Evolutionary conservation across 2,113 vertebrate species (phyloP).

Genomic region (Sinocyclocheilus grahami): DNA sequence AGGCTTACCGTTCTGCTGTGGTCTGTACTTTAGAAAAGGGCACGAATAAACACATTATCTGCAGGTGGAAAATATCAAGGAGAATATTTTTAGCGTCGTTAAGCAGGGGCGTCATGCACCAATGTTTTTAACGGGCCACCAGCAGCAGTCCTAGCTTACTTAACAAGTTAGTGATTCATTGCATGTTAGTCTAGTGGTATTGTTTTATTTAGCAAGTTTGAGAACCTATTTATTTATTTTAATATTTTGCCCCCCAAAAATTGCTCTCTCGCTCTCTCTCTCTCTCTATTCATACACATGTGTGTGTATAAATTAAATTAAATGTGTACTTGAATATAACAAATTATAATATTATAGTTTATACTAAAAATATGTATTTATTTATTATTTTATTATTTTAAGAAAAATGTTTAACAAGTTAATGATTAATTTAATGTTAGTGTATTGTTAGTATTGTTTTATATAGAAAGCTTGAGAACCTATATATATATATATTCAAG

Average conservation of each 20-base stretch:
- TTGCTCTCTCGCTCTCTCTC: no score
- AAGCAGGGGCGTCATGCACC: background rate
- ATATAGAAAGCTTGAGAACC: no score
- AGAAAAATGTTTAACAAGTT: no score
- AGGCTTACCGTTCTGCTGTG: background rate
- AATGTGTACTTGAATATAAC: no score
- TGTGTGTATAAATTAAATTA: no score
- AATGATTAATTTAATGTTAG: no score
- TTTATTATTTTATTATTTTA: no score
- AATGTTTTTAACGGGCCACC: background rate
- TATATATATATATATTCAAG: no score
- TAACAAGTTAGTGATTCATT: background rate
- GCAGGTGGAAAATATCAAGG: conserved; percentile 19
- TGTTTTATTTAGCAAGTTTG: background rate
- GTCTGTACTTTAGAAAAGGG: background rate
- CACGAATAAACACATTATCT: conserved; percentile 5
- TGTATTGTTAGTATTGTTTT: no score
- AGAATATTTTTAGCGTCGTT: background rate
- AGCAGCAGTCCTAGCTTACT: background rate
- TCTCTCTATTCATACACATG: no score
- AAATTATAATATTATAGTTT: no score
- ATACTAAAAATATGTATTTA: no score
- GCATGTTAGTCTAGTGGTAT: background rate
- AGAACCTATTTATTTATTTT: background rate
- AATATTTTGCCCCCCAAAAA: background rate